Evolutionary conservation across 1,140 invertebrate genomes (phyloP), one percentile per base, ranked within the genome.

Genomic region (Brachionus calyciflorus): DNA sequence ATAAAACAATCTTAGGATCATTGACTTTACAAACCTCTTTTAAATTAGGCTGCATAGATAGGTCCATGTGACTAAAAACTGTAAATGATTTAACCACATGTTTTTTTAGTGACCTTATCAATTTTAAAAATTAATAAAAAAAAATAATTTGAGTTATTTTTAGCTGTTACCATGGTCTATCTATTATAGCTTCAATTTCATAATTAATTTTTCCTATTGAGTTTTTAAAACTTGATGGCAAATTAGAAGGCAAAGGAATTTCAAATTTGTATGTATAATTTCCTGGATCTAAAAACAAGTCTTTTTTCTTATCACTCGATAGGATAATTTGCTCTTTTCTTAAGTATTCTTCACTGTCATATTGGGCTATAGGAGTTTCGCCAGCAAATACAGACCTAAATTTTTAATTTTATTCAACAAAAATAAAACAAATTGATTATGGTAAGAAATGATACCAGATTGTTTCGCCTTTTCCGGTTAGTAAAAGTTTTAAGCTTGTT

Each of bases 1-100:
- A 12, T 7, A 19, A 51, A 19, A 6, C 3, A 4, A 51, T 26
- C 12, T 51, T 19, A 3, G 3, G 3, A 12, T 51, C 12, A 12
- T 51, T n/a, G 12, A 26, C 24, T 4, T 12, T 12, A 19, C 3
- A 12, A 19, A 12, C 17, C 49, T 5, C 3, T 5, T 6, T 3
- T 26, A 51, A 51, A 51, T 51, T 51, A 4, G 49, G 49, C 3
- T 19, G 3, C 49, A 19, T 4, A 69, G 82, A 83, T 28, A 84
- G 75, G 77, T 84, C 83, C 24, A 84, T 57, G 6, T 81, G 80
- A 48, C 77, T 80, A 33, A 83, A 63, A 7, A 84, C 81, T n/a
- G 79, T 82, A 78, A 83, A 83, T 1, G 81, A 79, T 19, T 79
- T 79, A 76, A 81, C 80, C 0, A 78, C 79, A 6, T 81, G 78